Evolutionary conservation across 2,113 vertebrate genomes (phyloP).

Genomic region (Callospermophilus lateralis): DNA sequence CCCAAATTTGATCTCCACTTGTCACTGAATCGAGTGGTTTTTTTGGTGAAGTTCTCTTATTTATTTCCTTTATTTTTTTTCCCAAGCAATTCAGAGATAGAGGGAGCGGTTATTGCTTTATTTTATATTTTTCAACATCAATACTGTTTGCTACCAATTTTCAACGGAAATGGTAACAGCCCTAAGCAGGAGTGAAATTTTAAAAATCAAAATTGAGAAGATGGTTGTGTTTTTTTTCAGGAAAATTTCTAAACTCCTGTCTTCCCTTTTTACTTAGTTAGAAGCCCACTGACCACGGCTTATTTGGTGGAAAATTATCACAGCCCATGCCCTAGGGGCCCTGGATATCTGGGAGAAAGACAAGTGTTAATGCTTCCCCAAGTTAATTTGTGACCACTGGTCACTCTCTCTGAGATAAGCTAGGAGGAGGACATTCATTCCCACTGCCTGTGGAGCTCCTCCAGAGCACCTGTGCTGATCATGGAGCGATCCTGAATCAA

Average conservation of each 20-base stretch:
- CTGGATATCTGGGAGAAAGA: neutral
- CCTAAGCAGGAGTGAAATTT: neutral
- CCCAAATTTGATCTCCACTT: neutral
- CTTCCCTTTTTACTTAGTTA: conserved; percentile 12
- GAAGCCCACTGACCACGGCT: neutral
- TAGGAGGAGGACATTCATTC: neutral
- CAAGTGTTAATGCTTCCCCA: neutral
- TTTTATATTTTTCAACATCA: conserved; percentile 13
- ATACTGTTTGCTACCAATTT: neutral
- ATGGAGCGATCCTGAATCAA: neutral
- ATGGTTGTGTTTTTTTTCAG: conserved; percentile 32
- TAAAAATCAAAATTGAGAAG: conserved; percentile 29
- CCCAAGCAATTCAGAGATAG: neutral
- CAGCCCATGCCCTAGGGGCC: neutral
- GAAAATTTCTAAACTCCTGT: neutral
- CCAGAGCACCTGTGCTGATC: neutral
- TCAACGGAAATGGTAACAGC: neutral
- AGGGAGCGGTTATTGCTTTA: neutral
- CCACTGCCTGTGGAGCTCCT: neutral
- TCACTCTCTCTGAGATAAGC: neutral
- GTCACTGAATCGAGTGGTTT: neutral
- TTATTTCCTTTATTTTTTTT: neutral
- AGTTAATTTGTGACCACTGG: neutral
- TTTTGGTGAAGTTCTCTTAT: neutral
- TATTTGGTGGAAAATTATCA: neutral